Evolutionary conservation across 2,888 invertebrate species (phyloP), one percentile per base, ranked within the genome.

Genomic region (Theodoxus fluviatilis): DNA sequence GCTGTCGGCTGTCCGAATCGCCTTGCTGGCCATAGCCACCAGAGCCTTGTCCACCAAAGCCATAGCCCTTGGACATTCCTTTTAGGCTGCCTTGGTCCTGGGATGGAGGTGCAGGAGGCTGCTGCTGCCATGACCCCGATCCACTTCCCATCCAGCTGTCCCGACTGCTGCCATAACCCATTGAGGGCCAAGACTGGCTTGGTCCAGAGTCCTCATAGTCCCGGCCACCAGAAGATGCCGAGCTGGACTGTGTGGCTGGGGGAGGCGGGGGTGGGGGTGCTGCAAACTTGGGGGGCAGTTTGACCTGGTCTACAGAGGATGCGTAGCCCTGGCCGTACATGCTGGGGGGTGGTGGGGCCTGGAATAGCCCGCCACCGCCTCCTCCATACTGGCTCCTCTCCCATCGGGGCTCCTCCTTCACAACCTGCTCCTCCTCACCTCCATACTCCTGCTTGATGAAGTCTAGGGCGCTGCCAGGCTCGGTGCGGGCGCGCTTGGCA

Each of bases 401-500:
- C 75, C 78, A 76, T n/a, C 67, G 70, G 12, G 70, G 68, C 66
- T 76, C 75, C 47, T 74, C 72, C 28, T 78, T 73, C 12, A 75
- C 47, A 18, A 68, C 57, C 31, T 70, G 69, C 18, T 65, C 55
- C 31, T 81, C 80, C 35, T 78, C 80, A 61, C 80, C 81, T 7
- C 79, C 81, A 72, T 84, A 84, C 72, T 85, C 83, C 71, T 84
- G 83, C 71, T 85, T 84, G 22, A 85, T 79, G 68, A 84, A 80
- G 69, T 84, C 85, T 22, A 85, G 78, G 38, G 82, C 85, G 74
- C 83, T 83, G 31, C 75, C 72, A 15, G 76, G 73, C 64, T 81
- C 80, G 71, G 74, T n/a, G n/a, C n/a, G 74, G 6, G 67, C 72
- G 61, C 82, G 73, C 71, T 83, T 83, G 63, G 76, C 75, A 59